phyloP scores from a whole-genome alignment of 2,888 invertebrate genomes.

The Nebria salina region DNA sequence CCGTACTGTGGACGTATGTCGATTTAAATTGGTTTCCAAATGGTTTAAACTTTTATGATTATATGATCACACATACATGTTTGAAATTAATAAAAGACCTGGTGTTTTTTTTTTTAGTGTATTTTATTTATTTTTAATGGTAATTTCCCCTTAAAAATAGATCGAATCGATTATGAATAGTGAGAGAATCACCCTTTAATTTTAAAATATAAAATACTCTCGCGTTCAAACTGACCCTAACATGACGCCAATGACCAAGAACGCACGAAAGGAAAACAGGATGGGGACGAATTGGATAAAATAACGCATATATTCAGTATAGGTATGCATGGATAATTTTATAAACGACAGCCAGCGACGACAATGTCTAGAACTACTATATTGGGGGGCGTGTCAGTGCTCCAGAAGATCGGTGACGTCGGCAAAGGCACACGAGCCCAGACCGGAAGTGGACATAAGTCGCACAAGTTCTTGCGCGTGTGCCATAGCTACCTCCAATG shows the following conservation, averaged over 20 bases:
- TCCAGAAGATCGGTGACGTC: constrained; percentile 85
- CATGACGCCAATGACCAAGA: no score
- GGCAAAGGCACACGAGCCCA: constrained; percentile 96
- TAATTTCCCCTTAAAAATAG: no score
- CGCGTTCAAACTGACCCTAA: not conserved
- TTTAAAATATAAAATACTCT: not conserved
- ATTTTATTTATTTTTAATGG: no score
- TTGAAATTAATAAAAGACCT: no score
- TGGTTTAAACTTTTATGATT: no score
- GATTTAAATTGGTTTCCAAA: no score
- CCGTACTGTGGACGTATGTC: no score
- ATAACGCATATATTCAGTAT: constrained; percentile 10
- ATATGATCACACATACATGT: no score
- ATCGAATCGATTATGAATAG: not conserved
- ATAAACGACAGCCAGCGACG: constrained; percentile 43
- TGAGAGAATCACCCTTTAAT: not conserved
- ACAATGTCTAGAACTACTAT: not conserved
- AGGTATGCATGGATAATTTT: constrained; percentile 42
- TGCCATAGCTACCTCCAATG: constrained; percentile 90
- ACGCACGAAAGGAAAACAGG: not conserved
- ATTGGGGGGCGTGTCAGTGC: constrained; percentile 66
- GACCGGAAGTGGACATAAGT: constrained; percentile 87
- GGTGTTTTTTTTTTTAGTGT: no score
- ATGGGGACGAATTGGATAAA: not conserved
- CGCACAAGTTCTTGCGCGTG: constrained; percentile 90